Base-by-base conservation (phyloP, 2,797 vertebrate genomes). In the Propithecus deckenii region DNA sequence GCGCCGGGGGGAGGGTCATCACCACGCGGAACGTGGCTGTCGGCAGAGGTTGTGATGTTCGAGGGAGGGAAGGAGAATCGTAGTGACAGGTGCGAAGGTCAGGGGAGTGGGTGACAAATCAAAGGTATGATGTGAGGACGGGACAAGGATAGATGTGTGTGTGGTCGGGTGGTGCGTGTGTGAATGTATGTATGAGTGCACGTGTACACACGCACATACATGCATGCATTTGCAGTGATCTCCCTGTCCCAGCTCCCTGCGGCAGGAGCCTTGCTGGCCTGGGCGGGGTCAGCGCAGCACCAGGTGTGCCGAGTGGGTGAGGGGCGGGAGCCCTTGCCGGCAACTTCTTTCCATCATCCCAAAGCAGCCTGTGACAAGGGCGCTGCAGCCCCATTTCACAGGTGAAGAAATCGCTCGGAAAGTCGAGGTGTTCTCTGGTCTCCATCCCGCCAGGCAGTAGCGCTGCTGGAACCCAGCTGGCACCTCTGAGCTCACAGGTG, bases 41-140 rank as follows among this genome's bases (percentile, higher is more conserved):
- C 0, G 15, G 69, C 17, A 5, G 4, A 32, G 14, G 2, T 7
- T 7, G 11, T 4, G 18, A 23, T 1, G 7, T 12, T 32, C 4
- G 11, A 65, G 22, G 71, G 65, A 88, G 15, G 2, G 32, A 25
- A 23, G 43, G 25, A 30, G 17, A 41, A 83, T 15, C 52, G 32
- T 46, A 67, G 32, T 28, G 71, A 50, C 22, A 30, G 55, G 23
- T 4, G 2, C 2, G 15, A 17, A 32, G 28, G 41, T 52, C 52
- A 74, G 52, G 15, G 1, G 12, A 30, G 52, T 2, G 4, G 28
- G 35, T 2, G 6, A 48, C 11, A 80, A 11, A 22, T 32, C n/a
- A 38, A 12, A 86, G 20, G 61, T 5, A 1, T 4, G 20, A 22
- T 57, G 8, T 57, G 59, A 18, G 14, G 4, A 7, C 0, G 32